phyloP scores from a whole-genome alignment of 1,140 invertebrate genomes.

The Pissodes strobi region DNA sequence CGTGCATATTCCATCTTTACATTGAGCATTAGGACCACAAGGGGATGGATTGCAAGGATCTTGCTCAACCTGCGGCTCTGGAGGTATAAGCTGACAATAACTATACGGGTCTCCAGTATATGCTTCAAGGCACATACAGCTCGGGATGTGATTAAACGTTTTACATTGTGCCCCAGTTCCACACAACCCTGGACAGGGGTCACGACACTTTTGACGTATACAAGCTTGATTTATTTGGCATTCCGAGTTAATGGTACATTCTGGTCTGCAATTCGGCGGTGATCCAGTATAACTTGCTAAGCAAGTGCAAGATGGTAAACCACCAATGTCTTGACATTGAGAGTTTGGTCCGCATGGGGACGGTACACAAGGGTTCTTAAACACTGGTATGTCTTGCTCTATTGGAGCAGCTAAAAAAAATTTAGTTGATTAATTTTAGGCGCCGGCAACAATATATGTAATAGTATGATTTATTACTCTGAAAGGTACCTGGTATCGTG shows the following conservation, averaged over 20 bases:
- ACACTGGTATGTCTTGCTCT: slow-evolving; percentile 38
- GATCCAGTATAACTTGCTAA: slow-evolving; percentile 59
- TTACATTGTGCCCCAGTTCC: slow-evolving; percentile 64
- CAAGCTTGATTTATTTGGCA: slow-evolving; percentile 68
- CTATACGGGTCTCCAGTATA: slow-evolving; percentile 70
- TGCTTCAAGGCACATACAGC: slow-evolving; percentile 64
- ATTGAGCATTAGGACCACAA: too few species aligned
- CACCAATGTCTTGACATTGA: slow-evolving; percentile 67
- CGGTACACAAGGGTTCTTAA: slow-evolving; percentile 70
- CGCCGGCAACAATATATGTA: too few species aligned
- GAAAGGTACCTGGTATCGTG: slow-evolving; percentile 58
- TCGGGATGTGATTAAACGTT: slow-evolving; percentile 66
- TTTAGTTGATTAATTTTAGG: neutral
- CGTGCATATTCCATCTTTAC: slow-evolving; percentile 64
- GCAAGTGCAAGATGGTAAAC: slow-evolving; percentile 68
- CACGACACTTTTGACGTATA: slow-evolving; percentile 64
- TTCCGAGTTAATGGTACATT: slow-evolving; percentile 74
- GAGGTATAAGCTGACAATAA: slow-evolving; percentile 61
- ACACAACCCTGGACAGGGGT: slow-evolving; percentile 72
- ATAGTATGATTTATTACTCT: too few species aligned
- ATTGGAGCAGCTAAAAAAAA: slow-evolving; percentile 55
- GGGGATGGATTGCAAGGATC: slow-evolving; percentile 71
- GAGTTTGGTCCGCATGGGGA: too few species aligned
- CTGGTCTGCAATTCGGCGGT: slow-evolving; percentile 65
- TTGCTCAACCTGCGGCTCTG: slow-evolving; percentile 47